Base-by-base conservation (phyloP, 2,113 vertebrate species). In the Sander vitreus region DNA sequence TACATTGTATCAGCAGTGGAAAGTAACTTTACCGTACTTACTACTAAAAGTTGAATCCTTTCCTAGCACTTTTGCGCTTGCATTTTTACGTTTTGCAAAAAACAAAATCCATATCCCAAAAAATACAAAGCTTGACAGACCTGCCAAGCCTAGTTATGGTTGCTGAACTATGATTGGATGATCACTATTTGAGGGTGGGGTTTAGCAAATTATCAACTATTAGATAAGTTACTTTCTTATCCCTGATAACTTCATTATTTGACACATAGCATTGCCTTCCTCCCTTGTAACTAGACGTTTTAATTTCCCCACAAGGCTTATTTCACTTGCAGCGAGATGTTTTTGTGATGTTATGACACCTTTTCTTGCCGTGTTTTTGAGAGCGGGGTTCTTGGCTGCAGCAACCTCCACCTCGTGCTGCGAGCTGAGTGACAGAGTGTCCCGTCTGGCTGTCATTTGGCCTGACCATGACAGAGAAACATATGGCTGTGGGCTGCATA, bases 391-490 rank as follows among this genome's bases (percentile, higher is more conserved):
- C 76, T 84, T 78, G 83, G 85, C 55, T 84, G 73, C 47, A 88
- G 81, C 88, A 85, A 84, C 81, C 69, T 80, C 84, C 86, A 71
- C 77, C 85, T 85, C 64, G 14, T 11, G 36, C 87, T 59, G 47
- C 62, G 33, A 80, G 90, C 83, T 85, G 87, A 92, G 88, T 91
- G 91, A 90, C 89, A 93, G 89, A 83, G 86, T 77, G 66, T 73
- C 63, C 83, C 67, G 83, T 87, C 89, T 91, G 81, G 80, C 86
- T 94, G 93, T 94, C 91, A 88, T 85, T 87, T 60, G 87, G 57
- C 81, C 85, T 82, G 93, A 93, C 92, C 90, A 76, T 86, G 89
- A 93, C 92, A 89, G 83, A 91, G 79, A 72, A 81, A 63, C 88
- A 71, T 81, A 82, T 60, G 80, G 84, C 84, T 92, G 78, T 47